Conservation (phyloP, 2,888 invertebrate genomes). For the Galeopsomyia nigrocyanea region DNA sequence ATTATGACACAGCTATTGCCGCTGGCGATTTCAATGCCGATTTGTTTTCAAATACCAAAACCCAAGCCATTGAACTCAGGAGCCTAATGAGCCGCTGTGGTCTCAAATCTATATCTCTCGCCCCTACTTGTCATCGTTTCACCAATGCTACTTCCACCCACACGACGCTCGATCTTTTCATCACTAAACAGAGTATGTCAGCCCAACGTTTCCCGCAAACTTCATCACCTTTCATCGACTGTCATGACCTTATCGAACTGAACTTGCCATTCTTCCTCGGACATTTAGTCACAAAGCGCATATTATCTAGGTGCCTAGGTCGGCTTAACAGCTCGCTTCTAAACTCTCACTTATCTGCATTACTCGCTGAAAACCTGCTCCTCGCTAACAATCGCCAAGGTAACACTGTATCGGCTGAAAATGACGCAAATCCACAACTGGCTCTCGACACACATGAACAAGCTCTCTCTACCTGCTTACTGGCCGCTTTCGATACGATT, state of each 20-base stretch:
- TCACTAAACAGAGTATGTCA: neutral
- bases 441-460: no score
- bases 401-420: neutral
- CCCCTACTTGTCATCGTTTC: conserved; percentile 9
- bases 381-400: neutral
- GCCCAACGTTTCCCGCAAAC: conserved; percentile 4
- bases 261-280: neutral
- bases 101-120: neutral
- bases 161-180: conserved; percentile 23
- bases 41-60: neutral
- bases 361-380: neutral
- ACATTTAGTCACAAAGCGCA: neutral
- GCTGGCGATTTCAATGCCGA: neutral
- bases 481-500: neutral
- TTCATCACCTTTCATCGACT: neutral
- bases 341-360: no score
- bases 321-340: neutral
- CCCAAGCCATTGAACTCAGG: neutral
- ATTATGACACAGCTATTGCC: neutral
- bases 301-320: neutral
- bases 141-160: neutral
- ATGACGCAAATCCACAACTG: neutral
- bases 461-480: neutral
- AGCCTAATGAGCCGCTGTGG: neutral
- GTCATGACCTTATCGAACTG: conserved; percentile 18